A percentile compares a stretch with the other conserved stretches of the same genome.
phyloP scores from a whole-genome alignment of 1,140 invertebrate genomes.

The Asbolus verrucosus region DNA sequence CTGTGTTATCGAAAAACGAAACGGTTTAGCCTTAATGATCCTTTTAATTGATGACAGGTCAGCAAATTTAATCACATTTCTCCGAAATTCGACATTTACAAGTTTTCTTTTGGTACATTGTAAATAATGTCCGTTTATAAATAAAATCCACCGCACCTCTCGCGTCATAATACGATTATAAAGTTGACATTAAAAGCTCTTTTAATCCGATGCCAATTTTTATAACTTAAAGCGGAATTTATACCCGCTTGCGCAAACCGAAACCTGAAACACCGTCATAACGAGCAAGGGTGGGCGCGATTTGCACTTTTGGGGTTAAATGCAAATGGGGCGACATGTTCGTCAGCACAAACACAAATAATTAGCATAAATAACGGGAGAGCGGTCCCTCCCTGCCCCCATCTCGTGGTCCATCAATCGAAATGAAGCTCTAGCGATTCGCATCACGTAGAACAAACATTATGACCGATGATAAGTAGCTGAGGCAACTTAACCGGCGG shows the following conservation, averaged over 20 bases:
- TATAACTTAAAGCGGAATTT: neutral
- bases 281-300: conserved; percentile 7
- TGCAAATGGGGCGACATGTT: conserved; percentile 29
- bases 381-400: neutral
- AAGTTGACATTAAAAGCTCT: neutral
- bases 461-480: conserved; percentile 21
- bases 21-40: neutral
- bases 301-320: conserved; percentile 27
- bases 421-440: conserved; percentile 1
- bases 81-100: neutral
- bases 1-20: no score
- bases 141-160: neutral
- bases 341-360: conserved; percentile 32
- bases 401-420: neutral
- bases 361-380: conserved; percentile 30
- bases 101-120: neutral
- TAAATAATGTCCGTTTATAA: neutral
- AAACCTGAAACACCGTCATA: neutral
- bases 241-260: neutral
- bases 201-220: neutral
- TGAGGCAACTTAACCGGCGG: conserved; percentile 3
- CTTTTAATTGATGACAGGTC: neutral
- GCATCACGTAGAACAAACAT: conserved; percentile 18
- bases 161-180: neutral
- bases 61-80: neutral